phyloP scores from a whole-genome alignment of 2,888 invertebrate species.

The Entomobrya multifasciata region DNA sequence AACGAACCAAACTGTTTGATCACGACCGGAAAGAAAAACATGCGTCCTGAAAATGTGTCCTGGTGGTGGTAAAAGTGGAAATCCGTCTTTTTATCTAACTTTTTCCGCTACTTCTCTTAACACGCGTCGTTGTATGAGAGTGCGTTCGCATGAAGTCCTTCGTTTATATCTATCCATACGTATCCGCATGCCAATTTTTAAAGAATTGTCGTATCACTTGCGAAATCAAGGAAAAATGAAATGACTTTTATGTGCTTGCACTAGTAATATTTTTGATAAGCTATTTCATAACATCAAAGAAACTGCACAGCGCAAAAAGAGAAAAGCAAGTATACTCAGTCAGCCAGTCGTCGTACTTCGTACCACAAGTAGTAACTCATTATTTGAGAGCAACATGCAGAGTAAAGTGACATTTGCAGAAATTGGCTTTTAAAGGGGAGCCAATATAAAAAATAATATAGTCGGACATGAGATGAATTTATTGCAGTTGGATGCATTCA shows the following conservation, averaged over 20 bases:
- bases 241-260: background rate
- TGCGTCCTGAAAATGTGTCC: slow-evolving; percentile 28
- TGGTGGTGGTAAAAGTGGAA: slow-evolving; percentile 22
- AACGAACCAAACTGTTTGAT: slow-evolving; percentile 60
- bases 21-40: slow-evolving; percentile 51
- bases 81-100: slow-evolving; percentile 12
- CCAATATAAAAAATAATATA: slow-evolving; percentile 27
- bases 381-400: background rate
- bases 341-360: background rate
- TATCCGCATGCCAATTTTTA: background rate
- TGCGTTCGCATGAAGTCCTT: background rate
- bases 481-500: slow-evolving; percentile 14
- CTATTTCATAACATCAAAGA: background rate
- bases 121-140: background rate
- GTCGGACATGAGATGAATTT: slow-evolving; percentile 47
- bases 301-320: background rate
- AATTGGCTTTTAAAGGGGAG: slow-evolving; percentile 52
- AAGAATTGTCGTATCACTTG: slow-evolving; percentile 23
- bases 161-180: background rate
- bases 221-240: background rate
- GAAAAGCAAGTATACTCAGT: background rate
- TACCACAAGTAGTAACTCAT: slow-evolving; percentile 27
- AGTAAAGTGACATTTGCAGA: slow-evolving; percentile 51
- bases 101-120: background rate
- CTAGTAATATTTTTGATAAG: background rate